Percentiles rank a stretch among this genome's conserved stretches.
Evolutionary conservation across 2,888 invertebrate genomes (phyloP).

Genomic region (Papilio gigon): DNA sequence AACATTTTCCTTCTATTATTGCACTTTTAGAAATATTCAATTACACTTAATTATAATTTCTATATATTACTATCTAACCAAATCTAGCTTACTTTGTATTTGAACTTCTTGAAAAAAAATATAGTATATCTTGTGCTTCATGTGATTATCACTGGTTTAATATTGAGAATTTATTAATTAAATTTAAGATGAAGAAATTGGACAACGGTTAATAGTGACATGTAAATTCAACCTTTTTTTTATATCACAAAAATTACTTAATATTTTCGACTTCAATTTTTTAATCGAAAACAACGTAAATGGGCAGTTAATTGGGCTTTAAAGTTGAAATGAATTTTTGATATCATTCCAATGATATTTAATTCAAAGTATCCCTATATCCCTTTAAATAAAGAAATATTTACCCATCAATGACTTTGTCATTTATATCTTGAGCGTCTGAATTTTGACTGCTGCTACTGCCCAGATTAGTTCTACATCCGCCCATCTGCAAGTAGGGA

Average conservation of each 20-base stretch:
- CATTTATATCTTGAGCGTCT: constrained; percentile 67
- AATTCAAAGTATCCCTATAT: constrained; percentile 20
- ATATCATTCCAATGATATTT: constrained; percentile 12
- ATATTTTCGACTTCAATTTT: no score
- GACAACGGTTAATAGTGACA: no score
- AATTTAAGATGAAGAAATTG: no score
- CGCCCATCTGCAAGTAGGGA: constrained; percentile 76
- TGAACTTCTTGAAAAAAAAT: not conserved
- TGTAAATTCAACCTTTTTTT: no score
- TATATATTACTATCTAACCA: not conserved
- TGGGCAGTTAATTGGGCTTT: constrained; percentile 35
- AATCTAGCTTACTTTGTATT: not conserved
- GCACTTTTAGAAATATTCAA: not conserved
- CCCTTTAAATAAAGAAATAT: constrained; percentile 51
- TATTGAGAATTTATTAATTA: not conserved
- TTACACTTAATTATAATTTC: not conserved
- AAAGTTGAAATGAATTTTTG: constrained; percentile 26
- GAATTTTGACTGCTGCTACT: constrained; percentile 72
- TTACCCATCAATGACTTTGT: constrained; percentile 79
- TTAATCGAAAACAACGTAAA: constrained; percentile 6
- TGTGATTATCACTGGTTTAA: not conserved
- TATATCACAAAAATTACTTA: no score
- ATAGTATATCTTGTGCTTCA: not conserved
- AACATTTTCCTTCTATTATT: not conserved
- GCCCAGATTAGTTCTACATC: constrained; percentile 70